These are phyloP conservation scores for Tipula helvola DNA, from an alignment of 2,888 invertebrate genomes.

Conservation along the genomic window DNA sequence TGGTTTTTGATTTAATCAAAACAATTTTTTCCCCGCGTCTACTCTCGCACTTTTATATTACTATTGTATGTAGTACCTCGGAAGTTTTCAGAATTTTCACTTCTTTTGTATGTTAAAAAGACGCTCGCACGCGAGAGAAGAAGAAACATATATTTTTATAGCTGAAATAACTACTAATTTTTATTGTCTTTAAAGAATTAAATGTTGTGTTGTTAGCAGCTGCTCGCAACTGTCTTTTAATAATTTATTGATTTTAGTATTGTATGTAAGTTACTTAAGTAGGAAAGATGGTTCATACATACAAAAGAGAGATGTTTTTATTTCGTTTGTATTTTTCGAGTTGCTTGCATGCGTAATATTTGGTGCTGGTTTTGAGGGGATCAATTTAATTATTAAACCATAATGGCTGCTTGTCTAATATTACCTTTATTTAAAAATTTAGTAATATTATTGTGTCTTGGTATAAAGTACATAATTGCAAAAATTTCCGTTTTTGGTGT, in stretches of 20 bases:
- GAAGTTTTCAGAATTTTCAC: not conserved
- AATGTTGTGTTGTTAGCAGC: not conserved
- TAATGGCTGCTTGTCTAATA: not conserved
- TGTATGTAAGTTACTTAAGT: not conserved
- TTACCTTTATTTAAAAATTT: not conserved
- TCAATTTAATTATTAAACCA: not conserved
- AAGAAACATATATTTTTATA: not conserved
- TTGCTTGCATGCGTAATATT: not conserved
- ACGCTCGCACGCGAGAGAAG: not conserved
- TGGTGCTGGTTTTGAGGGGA: not conserved
- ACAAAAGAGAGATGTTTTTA: not conserved
- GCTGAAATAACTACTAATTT: not conserved
- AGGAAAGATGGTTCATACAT: not conserved
- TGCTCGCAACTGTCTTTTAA: not conserved
- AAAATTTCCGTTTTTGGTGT: no score
- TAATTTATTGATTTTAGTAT: not conserved
- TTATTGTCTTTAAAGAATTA: constrained; percentile 4
- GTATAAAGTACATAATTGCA: no score
- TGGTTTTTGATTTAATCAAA: constrained; percentile 4
- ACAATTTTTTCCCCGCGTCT: not conserved
- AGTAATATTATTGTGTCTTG: not conserved
- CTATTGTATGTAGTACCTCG: not conserved
- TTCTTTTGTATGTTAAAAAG: not conserved
- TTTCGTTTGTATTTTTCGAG: not conserved
- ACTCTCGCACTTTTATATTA: not conserved